Base-by-base conservation (phyloP, 2,797 vertebrate genomes). In the Catharus ustulatus region DNA sequence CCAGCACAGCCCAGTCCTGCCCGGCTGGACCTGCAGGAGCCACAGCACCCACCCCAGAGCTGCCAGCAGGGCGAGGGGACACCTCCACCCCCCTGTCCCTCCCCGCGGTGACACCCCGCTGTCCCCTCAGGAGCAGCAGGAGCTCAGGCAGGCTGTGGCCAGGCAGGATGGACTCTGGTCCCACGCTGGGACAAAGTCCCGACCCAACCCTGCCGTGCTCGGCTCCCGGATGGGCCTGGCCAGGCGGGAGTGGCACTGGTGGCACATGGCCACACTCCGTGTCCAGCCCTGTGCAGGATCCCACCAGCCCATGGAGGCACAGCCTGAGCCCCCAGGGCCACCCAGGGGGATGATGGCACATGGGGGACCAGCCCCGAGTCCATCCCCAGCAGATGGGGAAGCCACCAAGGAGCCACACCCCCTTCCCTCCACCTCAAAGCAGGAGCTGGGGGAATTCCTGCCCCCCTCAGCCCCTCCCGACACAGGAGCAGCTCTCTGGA, bases 311-410 rank as follows among this genome's bases (percentile, higher is more conserved):
- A 4, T 4, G 0, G 36, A 22, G 62, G 55, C n/a, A 5, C 42
- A 42, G 73, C 13, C 4, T 0, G 38, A 76, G 49, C 49, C 49
- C 64, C 43, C 20, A 21, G 2, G 11, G 64, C 18, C 23, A 7
- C 66, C 17, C 2, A 3, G 64, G 24, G 51, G 27, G 3, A 4
- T 2, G 2, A 18, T 0, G 5, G 51, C 52, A 20, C 62, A 2
- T 0, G 8, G 20, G 13, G 46, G 13, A 1, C 40, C 1, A 2
- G 27, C n/a, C 46, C 32, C n/a, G 15, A 7, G 1, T 5, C 40
- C 58, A 42, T 4, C 49, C 54, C 40, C 66, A 74, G 71, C 29
- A 58, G 38, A 23, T 2, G 27, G 5, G 20, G 15, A 79, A 48
- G 38, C 43, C 63, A 34, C 7, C 11, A 19, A 20, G 24, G 38